Conservation (phyloP, 1,140 invertebrate genomes). For the Ceratina calcarata region DNA sequence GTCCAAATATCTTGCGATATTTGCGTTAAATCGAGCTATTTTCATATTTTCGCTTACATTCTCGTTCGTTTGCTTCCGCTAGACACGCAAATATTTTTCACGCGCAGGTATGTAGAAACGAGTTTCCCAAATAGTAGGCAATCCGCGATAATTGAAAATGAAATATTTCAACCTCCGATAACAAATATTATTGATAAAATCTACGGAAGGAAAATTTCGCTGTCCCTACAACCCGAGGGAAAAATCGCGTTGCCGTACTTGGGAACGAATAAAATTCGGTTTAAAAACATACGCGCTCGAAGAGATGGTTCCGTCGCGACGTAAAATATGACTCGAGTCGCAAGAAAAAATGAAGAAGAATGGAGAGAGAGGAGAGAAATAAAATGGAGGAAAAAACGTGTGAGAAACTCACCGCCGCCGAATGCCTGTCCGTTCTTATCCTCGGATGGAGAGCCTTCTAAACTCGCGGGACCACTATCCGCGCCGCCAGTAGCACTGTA, state of each 20-base stretch:
- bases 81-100: neutral
- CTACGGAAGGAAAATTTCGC: neutral
- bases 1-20: neutral
- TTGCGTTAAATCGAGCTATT: no score
- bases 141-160: no score
- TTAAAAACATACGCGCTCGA: neutral
- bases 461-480: constrained; percentile 89
- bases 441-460: constrained; percentile 87
- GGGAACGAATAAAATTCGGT: neutral
- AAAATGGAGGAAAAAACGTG: neutral
- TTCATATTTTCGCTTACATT: no score
- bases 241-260: neutral
- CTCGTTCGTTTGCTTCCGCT: neutral
- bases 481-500: constrained; percentile 91
- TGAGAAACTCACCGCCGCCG: constrained; percentile 85
- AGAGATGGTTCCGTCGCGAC: neutral
- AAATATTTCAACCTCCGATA: no score
- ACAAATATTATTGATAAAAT: constrained; percentile 19
- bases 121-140: no score
- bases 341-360: neutral
- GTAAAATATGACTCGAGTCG: constrained; percentile 5
- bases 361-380: neutral
- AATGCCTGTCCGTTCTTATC: constrained; percentile 87
- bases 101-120: no score
- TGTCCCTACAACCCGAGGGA: neutral